Evolutionary conservation across 2,888 invertebrate species (phyloP).

Genomic region (Lamellibrachia columna): DNA sequence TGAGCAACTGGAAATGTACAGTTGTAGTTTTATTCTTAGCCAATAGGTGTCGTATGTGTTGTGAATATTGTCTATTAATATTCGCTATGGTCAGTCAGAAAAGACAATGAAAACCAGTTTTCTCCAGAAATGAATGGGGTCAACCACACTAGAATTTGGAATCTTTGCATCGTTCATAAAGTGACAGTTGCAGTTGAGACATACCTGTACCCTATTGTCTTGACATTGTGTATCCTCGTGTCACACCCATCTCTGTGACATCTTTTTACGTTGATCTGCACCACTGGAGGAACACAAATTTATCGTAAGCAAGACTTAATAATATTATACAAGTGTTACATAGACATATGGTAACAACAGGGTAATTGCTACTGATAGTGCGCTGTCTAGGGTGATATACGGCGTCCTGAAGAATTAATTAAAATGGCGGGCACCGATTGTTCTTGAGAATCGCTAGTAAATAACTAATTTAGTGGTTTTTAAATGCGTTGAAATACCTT

Average conservation of each 20-base stretch:
- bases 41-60: too few species aligned
- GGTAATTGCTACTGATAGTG: too few species aligned
- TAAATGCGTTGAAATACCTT: too few species aligned
- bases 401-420: too few species aligned
- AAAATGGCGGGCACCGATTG: too few species aligned
- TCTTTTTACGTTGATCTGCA: slow-evolving; percentile 62
- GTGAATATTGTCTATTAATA: too few species aligned
- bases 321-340: too few species aligned
- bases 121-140: too few species aligned
- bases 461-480: too few species aligned
- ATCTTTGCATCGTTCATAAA: background rate
- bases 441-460: too few species aligned
- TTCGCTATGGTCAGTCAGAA: background rate
- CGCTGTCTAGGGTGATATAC: too few species aligned
- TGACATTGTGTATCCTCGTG: slow-evolving; percentile 59
- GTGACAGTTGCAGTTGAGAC: slow-evolving; percentile 25
- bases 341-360: too few species aligned
- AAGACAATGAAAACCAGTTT: background rate
- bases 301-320: background rate
- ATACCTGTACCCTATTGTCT: slow-evolving; percentile 60
- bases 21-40: background rate
- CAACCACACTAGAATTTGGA: background rate
- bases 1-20: background rate
- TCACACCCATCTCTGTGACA: slow-evolving; percentile 65
- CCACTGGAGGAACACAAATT: slow-evolving; percentile 46